Evolutionary conservation across 2,113 vertebrate species (phyloP).

Genomic region (Pterocles gutturalis): DNA sequence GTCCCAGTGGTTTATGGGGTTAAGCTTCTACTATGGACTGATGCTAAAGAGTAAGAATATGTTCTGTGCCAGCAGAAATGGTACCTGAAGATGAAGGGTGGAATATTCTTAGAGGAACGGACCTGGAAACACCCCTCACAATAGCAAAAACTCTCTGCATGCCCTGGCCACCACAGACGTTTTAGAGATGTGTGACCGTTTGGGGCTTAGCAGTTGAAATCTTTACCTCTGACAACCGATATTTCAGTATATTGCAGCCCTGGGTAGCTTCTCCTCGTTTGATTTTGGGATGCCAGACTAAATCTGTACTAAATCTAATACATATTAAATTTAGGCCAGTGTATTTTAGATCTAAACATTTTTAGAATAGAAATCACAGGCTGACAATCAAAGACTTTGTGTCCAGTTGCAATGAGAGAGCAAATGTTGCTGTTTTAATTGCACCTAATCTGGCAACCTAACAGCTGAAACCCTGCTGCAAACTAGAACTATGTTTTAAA

Average conservation of each 20-base stretch:
- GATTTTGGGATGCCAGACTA: background rate
- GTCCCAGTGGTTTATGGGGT: background rate
- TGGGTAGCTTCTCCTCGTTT: background rate
- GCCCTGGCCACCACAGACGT: background rate
- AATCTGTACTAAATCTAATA: background rate
- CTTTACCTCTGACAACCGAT: background rate
- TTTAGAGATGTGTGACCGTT: background rate
- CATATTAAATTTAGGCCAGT: background rate
- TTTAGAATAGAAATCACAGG: slow-evolving; percentile 22
- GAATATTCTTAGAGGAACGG: background rate
- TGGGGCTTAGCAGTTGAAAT: background rate
- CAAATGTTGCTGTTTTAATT: slow-evolving; percentile 26
- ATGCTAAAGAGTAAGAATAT: background rate
- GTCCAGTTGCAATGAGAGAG: slow-evolving; percentile 21
- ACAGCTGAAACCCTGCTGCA: background rate
- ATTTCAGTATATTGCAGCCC: background rate
- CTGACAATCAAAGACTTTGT: slow-evolving; percentile 7
- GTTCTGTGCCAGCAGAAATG: background rate
- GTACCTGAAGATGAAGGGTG: background rate
- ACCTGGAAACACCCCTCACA: background rate
- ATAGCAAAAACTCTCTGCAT: background rate
- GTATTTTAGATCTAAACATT: slow-evolving; percentile 18
- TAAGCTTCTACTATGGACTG: background rate
- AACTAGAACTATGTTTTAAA: background rate
- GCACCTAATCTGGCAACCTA: background rate